These are phyloP conservation scores for Dynastes maya DNA, from an alignment of 2,888 invertebrate genomes.

Conservation along the genomic window DNA sequence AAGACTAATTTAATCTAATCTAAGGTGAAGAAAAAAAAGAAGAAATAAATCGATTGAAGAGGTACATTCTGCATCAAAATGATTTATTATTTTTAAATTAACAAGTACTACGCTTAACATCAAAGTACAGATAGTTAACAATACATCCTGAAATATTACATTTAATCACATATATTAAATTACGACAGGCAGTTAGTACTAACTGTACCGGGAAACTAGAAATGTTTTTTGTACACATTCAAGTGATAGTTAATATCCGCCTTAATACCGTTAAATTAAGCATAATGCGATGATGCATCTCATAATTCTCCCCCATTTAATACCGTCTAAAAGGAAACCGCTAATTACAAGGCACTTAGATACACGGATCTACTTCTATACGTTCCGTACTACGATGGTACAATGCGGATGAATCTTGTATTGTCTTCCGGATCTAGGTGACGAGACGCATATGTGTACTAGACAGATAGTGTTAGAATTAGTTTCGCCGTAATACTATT, in stretches of 20 bases:
- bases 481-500: constrained; percentile 1
- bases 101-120: too few relatives aligned
- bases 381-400: not conserved
- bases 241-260: not conserved
- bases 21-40: too few relatives aligned
- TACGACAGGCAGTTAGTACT: too few relatives aligned
- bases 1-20: too few relatives aligned
- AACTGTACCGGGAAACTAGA: too few relatives aligned
- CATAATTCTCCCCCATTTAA: not conserved
- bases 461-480: not conserved
- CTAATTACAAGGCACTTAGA: constrained; percentile 9
- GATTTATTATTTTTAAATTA: too few relatives aligned
- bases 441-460: not conserved
- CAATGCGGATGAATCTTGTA: not conserved
- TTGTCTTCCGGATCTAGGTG: not conserved
- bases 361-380: not conserved
- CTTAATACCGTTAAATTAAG: not conserved
- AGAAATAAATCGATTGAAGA: too few relatives aligned
- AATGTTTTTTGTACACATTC: not conserved
- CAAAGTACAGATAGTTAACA: too few relatives aligned
- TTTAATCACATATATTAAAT: too few relatives aligned
- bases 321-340: constrained; percentile 8
- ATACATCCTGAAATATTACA: too few relatives aligned
- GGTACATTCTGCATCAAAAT: too few relatives aligned
- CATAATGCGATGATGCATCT: not conserved